Evolutionary conservation across 2,797 vertebrate species (phyloP).

Genomic region (Coreius guichenoti): DNA sequence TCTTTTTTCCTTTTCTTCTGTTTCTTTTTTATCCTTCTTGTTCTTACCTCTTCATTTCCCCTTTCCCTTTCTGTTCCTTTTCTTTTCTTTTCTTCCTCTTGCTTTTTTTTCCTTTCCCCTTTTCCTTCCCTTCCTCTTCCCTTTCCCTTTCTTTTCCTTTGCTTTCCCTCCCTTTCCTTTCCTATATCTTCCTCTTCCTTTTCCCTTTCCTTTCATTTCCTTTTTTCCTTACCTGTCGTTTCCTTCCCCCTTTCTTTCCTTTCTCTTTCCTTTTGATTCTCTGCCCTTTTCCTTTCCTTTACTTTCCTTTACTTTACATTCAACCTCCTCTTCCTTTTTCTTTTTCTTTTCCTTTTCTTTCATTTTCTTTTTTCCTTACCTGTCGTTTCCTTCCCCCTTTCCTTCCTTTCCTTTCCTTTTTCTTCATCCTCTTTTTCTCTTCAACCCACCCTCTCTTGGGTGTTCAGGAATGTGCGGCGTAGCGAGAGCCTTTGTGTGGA

Average conservation of each 20-base stretch:
- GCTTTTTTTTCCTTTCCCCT: not conserved
- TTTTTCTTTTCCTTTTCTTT: too few species aligned
- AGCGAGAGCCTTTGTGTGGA: conserved; percentile 92
- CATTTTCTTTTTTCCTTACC: conserved; percentile 26
- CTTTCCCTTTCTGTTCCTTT: not conserved
- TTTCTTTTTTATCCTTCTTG: not conserved
- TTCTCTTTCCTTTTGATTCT: not conserved
- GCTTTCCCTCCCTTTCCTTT: not conserved
- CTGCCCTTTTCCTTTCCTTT: too few species aligned
- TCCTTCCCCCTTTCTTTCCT: not conserved
- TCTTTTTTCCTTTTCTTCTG: not conserved
- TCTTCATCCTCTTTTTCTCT: not conserved
- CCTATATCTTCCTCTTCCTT: not conserved
- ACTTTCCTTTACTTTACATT: not conserved
- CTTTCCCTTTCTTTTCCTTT: not conserved
- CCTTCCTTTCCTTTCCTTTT: too few species aligned
- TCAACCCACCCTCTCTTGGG: conserved; percentile 63
- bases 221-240: not conserved
- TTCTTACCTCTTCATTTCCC: not conserved
- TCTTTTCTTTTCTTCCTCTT: not conserved
- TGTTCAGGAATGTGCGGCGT: conserved; percentile 83
- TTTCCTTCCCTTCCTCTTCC: too few species aligned
- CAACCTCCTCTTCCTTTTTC: not conserved
- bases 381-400: not conserved
- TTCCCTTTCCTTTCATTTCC: conserved; percentile 50